Evolutionary conservation across 2,113 vertebrate genomes (phyloP).

Genomic region (Mohoua ochrocephala): DNA sequence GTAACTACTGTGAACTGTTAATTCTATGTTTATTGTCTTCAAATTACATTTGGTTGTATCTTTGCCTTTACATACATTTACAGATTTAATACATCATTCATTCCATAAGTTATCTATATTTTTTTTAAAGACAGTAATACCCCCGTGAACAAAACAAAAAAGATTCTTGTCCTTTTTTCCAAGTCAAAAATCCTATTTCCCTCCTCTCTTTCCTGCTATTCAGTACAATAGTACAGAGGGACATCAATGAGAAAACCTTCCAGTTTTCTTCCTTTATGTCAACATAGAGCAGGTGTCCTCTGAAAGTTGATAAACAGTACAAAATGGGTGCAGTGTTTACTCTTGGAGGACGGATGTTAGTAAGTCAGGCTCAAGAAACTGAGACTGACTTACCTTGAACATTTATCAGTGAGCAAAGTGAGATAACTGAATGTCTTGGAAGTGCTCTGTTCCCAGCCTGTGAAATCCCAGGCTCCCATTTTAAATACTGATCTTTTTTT

Average conservation of each 20-base stretch:
- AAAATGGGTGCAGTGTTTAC: not conserved
- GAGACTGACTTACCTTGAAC: not conserved
- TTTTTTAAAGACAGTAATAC: not conserved
- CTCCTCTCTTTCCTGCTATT: not conserved
- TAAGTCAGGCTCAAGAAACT: not conserved
- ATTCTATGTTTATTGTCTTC: not conserved
- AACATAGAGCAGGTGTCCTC: not conserved
- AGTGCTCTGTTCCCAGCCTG: not conserved
- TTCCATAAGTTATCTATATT: not conserved
- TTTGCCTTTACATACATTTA: not conserved
- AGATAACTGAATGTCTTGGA: not conserved
- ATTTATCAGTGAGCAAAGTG: not conserved
- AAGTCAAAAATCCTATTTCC: not conserved
- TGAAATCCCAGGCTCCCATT: not conserved
- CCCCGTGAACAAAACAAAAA: not conserved
- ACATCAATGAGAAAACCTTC: not conserved
- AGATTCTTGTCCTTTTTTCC: not conserved
- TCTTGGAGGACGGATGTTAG: not conserved
- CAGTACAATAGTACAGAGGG: not conserved
- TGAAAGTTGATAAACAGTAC: not conserved
- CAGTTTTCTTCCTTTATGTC: not conserved
- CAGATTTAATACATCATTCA: not conserved
- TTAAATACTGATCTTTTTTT: not conserved
- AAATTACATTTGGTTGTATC: not conserved
- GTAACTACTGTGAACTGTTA: not conserved